A percentile compares a stretch with the other conserved stretches of the same genome.
These are phyloP conservation scores for Apaloderma vittatum DNA, from an alignment of 2,113 vertebrate species.

Conservation along the genomic window DNA sequence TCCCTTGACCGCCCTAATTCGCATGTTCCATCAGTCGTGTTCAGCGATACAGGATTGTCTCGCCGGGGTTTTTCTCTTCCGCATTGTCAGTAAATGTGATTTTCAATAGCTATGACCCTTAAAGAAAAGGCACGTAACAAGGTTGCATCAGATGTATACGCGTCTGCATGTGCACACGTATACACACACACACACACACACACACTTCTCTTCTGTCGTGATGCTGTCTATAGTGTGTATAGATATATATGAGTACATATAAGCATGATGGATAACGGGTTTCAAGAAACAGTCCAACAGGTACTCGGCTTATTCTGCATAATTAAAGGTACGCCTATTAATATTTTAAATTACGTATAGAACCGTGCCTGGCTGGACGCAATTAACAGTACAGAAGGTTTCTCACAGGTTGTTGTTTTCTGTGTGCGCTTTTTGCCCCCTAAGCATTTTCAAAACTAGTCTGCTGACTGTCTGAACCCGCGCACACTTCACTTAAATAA, in stretches of 20 bases:
- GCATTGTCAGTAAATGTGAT: not conserved
- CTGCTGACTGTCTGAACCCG: not conserved
- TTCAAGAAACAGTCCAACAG: constrained; percentile 37
- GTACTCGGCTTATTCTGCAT: not conserved
- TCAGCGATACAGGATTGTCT: not conserved
- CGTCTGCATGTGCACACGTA: not conserved
- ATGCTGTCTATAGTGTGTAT: not conserved
- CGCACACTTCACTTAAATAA: not conserved
- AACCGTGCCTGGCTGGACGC: not conserved
- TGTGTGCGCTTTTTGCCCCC: not conserved
- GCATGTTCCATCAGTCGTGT: not conserved
- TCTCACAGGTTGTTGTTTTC: not conserved
- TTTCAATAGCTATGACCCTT: constrained; percentile 12
- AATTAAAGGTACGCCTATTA: not conserved
- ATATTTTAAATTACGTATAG: not conserved
- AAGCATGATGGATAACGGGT: not conserved
- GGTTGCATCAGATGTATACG: not conserved
- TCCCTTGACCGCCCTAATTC: not conserved
- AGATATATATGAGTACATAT: not conserved
- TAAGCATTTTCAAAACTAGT: not conserved
- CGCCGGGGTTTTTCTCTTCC: not conserved
- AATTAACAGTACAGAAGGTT: not conserved
- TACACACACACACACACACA: not conserved
- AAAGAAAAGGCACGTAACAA: constrained; percentile 6
- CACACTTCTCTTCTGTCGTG: not conserved